Percentiles rank a stretch among this genome's conserved stretches.
Conservation (phyloP, 1,140 invertebrate species). For the Trachymyrmex septentrionalis region DNA sequence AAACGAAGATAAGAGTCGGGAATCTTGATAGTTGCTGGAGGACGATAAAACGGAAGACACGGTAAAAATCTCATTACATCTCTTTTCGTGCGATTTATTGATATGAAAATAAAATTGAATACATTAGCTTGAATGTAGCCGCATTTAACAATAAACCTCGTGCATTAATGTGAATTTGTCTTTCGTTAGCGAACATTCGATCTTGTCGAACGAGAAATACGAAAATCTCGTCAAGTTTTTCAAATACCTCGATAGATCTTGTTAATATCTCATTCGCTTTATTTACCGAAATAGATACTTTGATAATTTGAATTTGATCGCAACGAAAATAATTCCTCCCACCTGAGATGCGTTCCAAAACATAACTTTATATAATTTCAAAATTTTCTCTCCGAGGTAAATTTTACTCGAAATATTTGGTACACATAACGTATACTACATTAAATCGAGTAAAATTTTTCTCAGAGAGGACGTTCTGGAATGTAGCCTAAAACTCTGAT, state of each 20-base stretch:
- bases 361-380: neutral
- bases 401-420: too few relatives aligned
- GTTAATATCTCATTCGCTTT: neutral
- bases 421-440: too few relatives aligned
- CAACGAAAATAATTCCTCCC: too few relatives aligned
- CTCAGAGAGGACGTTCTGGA: too few relatives aligned
- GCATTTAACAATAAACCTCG: neutral
- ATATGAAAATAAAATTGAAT: neutral
- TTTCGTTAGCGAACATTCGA: neutral
- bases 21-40: neutral
- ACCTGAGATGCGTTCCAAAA: neutral
- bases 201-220: neutral
- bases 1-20: neutral
- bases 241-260: neutral
- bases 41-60: constrained; percentile 52
- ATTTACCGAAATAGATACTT: neutral
- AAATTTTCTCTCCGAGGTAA: too few relatives aligned
- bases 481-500: too few relatives aligned
- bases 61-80: neutral
- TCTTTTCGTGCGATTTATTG: neutral
- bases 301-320: neutral
- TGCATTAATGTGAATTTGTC: neutral
- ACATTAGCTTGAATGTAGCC: neutral
- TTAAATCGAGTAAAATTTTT: too few relatives aligned
- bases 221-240: neutral